Percentiles rank a stretch among this genome's conserved stretches.
These are phyloP conservation scores for Calyptommatus sinebrachiatus DNA, from an alignment of 2,113 vertebrate genomes.

Conservation along the genomic window DNA sequence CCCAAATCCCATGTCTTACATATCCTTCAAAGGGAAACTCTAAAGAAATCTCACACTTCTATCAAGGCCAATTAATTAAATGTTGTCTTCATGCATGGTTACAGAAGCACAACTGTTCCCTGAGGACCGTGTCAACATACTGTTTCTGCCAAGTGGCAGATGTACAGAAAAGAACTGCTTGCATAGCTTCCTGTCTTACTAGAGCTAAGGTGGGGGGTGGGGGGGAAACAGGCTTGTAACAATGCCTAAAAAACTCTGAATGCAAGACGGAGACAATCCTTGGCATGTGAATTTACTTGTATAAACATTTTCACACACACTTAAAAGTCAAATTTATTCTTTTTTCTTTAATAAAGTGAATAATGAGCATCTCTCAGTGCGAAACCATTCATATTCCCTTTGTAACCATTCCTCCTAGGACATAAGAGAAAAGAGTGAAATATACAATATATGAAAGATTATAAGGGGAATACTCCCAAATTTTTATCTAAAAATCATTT, in stretches of 20 bases:
- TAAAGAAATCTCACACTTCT: constrained; percentile 50
- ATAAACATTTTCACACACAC: constrained; percentile 38
- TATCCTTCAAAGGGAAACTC: constrained; percentile 47
- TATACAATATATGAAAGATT: constrained; percentile 48
- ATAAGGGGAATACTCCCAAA: constrained; percentile 24
- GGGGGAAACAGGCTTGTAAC: constrained; percentile 38
- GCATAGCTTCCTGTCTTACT: constrained; percentile 25
- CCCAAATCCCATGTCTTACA: constrained; percentile 2
- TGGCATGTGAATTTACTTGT: constrained; percentile 52
- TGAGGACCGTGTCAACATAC: constrained; percentile 38
- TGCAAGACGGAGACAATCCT: constrained; percentile 28
- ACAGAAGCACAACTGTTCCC: constrained; percentile 57
- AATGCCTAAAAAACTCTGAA: constrained; percentile 55
- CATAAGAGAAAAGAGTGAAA: neutral
- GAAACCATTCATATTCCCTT: constrained; percentile 52
- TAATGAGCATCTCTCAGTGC: constrained; percentile 46
- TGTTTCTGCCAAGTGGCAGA: constrained; percentile 59
- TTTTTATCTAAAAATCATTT: constrained; percentile 41
- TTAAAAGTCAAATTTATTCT: constrained; percentile 39
- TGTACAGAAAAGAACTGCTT: constrained; percentile 55
- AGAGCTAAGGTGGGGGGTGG: constrained; percentile 45
- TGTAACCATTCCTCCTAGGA: constrained; percentile 62
- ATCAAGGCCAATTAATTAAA: constrained; percentile 66
- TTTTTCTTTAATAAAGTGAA: constrained; percentile 17
- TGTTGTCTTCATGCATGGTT: constrained; percentile 52